These are phyloP conservation scores for Crotalus tigris DNA, from an alignment of 2,113 vertebrate genomes.

Conservation along the genomic window DNA sequence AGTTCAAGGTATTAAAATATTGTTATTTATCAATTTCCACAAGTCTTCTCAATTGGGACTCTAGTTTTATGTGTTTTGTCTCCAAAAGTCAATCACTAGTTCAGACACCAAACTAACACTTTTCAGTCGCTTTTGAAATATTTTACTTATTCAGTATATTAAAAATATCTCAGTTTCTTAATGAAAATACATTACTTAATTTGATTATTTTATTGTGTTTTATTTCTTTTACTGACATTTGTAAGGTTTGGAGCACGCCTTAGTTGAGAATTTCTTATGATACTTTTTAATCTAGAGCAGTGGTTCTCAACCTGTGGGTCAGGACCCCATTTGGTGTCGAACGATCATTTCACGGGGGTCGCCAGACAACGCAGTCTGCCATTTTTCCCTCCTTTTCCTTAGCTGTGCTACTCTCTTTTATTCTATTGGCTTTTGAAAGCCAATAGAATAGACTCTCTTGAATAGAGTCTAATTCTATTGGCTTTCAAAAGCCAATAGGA, in stretches of 20 bases:
- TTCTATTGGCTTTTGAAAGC: too few relatives aligned
- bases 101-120: neutral
- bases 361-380: too few relatives aligned
- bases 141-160: neutral
- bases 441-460: too few relatives aligned
- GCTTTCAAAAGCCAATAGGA: too few relatives aligned
- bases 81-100: neutral
- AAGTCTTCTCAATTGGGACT: neutral
- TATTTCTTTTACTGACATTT: neutral
- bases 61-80: neutral
- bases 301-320: too few relatives aligned
- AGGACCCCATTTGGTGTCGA: too few relatives aligned
- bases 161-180: neutral
- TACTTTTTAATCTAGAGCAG: neutral
- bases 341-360: too few relatives aligned
- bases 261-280: neutral
- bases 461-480: too few relatives aligned
- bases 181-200: neutral
- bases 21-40: neutral
- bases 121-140: neutral
- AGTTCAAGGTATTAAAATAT: neutral
- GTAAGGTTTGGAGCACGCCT: neutral
- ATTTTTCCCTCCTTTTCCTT: too few relatives aligned
- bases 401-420: too few relatives aligned
- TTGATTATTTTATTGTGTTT: neutral